Evolutionary conservation across 1,140 invertebrate genomes (phyloP).

Genomic region (Hydropsyche tenuis): DNA sequence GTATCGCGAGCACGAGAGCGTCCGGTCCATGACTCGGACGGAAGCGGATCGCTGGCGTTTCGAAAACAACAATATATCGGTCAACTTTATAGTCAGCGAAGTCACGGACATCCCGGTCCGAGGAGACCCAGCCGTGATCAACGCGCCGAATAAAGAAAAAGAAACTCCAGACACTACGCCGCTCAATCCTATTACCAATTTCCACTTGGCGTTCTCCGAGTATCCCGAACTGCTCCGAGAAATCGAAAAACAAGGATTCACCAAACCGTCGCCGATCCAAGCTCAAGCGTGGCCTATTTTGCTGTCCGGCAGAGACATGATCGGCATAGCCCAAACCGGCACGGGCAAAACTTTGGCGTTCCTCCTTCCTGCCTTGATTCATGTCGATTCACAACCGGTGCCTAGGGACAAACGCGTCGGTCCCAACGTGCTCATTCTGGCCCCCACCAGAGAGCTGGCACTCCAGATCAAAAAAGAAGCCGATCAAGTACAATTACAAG

Average conservation of each 20-base stretch:
- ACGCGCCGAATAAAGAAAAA: slow-evolving; percentile 47
- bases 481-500: slow-evolving; percentile 83
- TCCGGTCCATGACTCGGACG: slow-evolving; percentile 68
- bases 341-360: slow-evolving; percentile 93
- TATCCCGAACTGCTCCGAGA: slow-evolving; percentile 85
- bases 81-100: slow-evolving; percentile 60
- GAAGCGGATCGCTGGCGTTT: slow-evolving; percentile 69
- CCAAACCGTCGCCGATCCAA: slow-evolving; percentile 88
- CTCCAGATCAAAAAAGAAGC: slow-evolving; percentile 91
- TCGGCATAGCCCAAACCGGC: slow-evolving; percentile 93
- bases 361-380: slow-evolving; percentile 87
- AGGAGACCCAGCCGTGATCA: slow-evolving; percentile 45
- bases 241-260: slow-evolving; percentile 83
- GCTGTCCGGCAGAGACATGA: slow-evolving; percentile 83
- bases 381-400: slow-evolving; percentile 80
- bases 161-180: slow-evolving; percentile 59
- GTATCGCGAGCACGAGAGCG: slow-evolving; percentile 78
- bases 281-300: slow-evolving; percentile 89
- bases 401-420: slow-evolving; percentile 74
- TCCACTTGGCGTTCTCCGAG: slow-evolving; percentile 83
- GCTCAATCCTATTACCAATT: slow-evolving; percentile 83
- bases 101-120: neutral
- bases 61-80: slow-evolving; percentile 77
- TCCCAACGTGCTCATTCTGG: slow-evolving; percentile 85
- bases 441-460: slow-evolving; percentile 90